A percentile compares a stretch with the other conserved stretches of the same genome.
Evolutionary conservation across 2,888 invertebrate species (phyloP).

Genomic region (Craniophora ligustri): DNA sequence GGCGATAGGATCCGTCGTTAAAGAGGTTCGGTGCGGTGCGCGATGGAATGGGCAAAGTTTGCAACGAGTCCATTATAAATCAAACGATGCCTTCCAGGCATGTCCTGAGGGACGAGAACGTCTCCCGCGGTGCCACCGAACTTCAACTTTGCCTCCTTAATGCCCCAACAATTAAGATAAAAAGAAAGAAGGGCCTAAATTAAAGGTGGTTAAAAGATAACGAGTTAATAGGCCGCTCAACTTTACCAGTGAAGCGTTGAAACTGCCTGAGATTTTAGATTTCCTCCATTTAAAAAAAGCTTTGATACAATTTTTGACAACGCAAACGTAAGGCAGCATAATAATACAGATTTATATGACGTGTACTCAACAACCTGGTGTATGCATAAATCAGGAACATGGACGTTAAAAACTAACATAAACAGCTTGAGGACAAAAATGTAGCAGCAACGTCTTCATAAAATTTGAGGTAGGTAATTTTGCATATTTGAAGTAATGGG

Average conservation of each 20-base stretch:
- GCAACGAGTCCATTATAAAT: conserved; percentile 89
- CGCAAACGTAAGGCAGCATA: too few relatives aligned
- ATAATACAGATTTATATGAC: too few relatives aligned
- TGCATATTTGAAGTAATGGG: conserved; percentile 57
- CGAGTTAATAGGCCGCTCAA: conserved; percentile 84
- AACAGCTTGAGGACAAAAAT: conserved; percentile 41
- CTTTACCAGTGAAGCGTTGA: conserved; percentile 66
- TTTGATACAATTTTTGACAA: conserved; percentile 11
- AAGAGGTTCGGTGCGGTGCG: conserved; percentile 84
- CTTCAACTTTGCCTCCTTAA: conserved; percentile 86
- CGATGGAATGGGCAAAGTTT: conserved; percentile 87
- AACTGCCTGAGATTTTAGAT: conserved; percentile 31
- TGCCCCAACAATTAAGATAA: conserved; percentile 88
- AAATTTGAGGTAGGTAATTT: conserved; percentile 55
- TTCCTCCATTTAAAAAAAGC: conserved; percentile 5
- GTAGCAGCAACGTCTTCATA: conserved; percentile 44
- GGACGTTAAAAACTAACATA: conserved; percentile 28
- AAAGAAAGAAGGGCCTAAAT: conserved; percentile 87
- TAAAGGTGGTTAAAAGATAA: conserved; percentile 88
- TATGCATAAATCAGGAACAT: background rate
- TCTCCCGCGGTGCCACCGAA: conserved; percentile 82
- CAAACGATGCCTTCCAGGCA: conserved; percentile 88
- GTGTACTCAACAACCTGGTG: background rate
- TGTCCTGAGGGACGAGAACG: conserved; percentile 86
- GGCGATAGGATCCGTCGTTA: conserved; percentile 87